These are phyloP conservation scores for Grus americana DNA, from an alignment of 2,113 vertebrate species.

Conservation along the genomic window DNA sequence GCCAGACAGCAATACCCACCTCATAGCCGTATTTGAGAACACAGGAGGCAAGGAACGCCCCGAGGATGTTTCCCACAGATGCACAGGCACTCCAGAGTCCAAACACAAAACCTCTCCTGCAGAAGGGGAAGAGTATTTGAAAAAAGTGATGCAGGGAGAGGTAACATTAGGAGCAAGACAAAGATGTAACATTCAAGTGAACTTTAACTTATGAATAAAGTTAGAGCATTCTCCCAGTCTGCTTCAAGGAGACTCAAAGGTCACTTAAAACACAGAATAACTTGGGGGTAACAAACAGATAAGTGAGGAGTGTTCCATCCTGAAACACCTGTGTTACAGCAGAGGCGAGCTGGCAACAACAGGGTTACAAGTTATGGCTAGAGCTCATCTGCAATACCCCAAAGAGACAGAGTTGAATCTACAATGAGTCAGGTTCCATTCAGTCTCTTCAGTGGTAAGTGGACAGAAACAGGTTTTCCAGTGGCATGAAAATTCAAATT, in stretches of 20 bases:
- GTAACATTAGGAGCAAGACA: not conserved
- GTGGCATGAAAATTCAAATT: not conserved
- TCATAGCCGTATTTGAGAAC: slow-evolving; percentile 95
- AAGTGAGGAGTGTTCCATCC: not conserved
- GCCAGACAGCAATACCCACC: slow-evolving; percentile 71
- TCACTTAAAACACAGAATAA: not conserved
- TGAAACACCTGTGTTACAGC: not conserved
- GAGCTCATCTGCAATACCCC: not conserved
- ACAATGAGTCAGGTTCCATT: not conserved
- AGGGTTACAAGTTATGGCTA: not conserved
- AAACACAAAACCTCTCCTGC: slow-evolving; percentile 92
- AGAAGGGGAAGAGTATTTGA: not conserved
- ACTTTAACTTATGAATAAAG: not conserved
- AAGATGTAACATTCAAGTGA: not conserved
- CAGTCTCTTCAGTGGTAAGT: not conserved
- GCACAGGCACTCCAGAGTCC: slow-evolving; percentile 98
- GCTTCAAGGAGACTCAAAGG: not conserved
- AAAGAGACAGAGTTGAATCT: not conserved
- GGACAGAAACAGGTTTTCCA: not conserved
- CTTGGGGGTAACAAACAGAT: not conserved
- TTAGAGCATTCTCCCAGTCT: not conserved
- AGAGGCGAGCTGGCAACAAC: not conserved
- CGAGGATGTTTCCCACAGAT: slow-evolving; percentile 95
- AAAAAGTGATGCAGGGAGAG: rapidly evolving
- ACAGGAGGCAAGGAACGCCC: slow-evolving; percentile 92